phyloP scores from a whole-genome alignment of 1,140 invertebrate species.

The Coptotermes formosanus region DNA sequence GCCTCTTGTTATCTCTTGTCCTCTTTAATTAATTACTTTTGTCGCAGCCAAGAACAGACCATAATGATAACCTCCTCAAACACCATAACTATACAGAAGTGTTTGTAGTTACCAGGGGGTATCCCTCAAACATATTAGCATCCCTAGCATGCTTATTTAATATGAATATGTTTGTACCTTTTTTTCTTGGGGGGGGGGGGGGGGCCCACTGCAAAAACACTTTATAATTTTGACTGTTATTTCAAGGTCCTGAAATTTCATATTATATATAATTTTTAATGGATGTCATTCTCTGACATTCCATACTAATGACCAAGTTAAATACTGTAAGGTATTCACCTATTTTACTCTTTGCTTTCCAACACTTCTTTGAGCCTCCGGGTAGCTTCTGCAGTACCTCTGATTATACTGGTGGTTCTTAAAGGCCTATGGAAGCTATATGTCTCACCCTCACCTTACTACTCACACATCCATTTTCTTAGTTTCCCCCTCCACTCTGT shows the following conservation, averaged over 20 bases:
- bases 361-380: neutral
- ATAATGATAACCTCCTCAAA: neutral
- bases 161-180: no score
- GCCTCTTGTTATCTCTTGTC: neutral
- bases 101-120: neutral
- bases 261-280: neutral
- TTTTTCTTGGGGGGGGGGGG: no score
- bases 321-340: neutral
- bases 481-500: constrained; percentile 4
- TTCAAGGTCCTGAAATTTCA: neutral
- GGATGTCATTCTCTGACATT: no score
- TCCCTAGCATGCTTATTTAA: no score
- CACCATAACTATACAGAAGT: neutral
- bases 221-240: no score
- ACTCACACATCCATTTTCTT: no score
- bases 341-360: no score
- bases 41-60: neutral
- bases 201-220: no score
- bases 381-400: neutral
- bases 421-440: neutral
- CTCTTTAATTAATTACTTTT: neutral
- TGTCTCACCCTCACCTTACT: no score
- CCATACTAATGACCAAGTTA: neutral
- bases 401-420: neutral
- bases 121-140: neutral